phyloP scores from a whole-genome alignment of 2,113 vertebrate species.

The Neolamprologus falcicula region DNA sequence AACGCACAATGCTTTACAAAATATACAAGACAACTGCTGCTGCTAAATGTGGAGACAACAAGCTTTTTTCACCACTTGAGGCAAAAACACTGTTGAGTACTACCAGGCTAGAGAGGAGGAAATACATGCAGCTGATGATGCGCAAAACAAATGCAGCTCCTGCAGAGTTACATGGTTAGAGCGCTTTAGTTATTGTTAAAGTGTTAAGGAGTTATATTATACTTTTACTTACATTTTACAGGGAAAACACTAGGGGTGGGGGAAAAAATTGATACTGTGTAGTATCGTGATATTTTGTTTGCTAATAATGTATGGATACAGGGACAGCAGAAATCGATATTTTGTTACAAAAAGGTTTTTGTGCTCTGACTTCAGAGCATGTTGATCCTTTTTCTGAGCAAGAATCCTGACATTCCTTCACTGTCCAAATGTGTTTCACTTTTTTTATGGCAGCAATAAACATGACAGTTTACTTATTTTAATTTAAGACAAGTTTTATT shows the following conservation, averaged over 20 bases:
- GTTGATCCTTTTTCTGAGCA: no score
- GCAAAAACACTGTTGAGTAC: background rate
- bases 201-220: background rate
- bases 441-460: no score
- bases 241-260: background rate
- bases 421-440: no score
- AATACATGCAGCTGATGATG: background rate
- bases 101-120: background rate
- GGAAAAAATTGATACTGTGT: no score
- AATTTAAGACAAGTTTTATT: no score
- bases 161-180: background rate
- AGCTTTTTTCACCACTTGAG: background rate
- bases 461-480: no score
- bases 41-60: background rate
- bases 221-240: background rate
- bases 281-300: no score
- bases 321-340: no score
- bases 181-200: background rate
- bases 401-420: no score
- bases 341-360: no score
- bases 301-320: no score
- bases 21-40: background rate
- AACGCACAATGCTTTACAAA: background rate
- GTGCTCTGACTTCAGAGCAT: no score
- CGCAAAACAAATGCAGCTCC: accelerated